Conservation (phyloP, 2,888 invertebrate species). For the Acleris laterana region DNA sequence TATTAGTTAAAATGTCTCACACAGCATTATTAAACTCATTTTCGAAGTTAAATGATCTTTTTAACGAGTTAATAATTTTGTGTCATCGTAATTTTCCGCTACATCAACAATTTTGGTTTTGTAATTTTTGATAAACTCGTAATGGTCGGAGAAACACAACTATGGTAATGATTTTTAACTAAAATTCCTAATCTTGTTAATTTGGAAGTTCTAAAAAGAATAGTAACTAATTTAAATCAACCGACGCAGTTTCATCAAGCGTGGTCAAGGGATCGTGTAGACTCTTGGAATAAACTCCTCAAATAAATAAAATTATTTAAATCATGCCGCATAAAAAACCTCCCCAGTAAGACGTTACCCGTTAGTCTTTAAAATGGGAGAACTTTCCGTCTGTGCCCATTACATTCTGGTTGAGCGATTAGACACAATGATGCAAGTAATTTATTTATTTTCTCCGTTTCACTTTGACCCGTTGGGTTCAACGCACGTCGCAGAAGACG, state of each 20-base stretch:
- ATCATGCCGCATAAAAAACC: slow-evolving; percentile 10
- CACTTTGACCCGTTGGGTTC: slow-evolving; percentile 45
- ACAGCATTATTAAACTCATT: background rate
- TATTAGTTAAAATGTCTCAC: no score
- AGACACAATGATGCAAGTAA: slow-evolving; percentile 44
- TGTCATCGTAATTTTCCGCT: slow-evolving; percentile 23
- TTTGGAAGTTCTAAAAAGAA: slow-evolving; percentile 39
- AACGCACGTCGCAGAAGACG: slow-evolving; percentile 47
- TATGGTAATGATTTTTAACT: slow-evolving; percentile 19
- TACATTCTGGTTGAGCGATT: slow-evolving; percentile 46
- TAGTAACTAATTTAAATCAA: no score
- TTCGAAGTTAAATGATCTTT: slow-evolving; percentile 18
- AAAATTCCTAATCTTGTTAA: slow-evolving; percentile 15
- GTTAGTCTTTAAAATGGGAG: slow-evolving; percentile 39
- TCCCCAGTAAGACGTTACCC: slow-evolving; percentile 38
- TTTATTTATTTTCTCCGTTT: slow-evolving; percentile 50
- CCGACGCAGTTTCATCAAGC: no score
- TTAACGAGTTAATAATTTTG: slow-evolving; percentile 18
- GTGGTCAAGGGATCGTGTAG: no score
- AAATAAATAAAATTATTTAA: background rate
- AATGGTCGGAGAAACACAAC: background rate
- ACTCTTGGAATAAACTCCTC: no score
- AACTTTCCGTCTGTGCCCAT: slow-evolving; percentile 40
- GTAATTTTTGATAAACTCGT: slow-evolving; percentile 9
- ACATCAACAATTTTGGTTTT: slow-evolving; percentile 7